Evolutionary conservation across 2,113 vertebrate species (phyloP).

Genomic region (Aptenodytes forsteri): DNA sequence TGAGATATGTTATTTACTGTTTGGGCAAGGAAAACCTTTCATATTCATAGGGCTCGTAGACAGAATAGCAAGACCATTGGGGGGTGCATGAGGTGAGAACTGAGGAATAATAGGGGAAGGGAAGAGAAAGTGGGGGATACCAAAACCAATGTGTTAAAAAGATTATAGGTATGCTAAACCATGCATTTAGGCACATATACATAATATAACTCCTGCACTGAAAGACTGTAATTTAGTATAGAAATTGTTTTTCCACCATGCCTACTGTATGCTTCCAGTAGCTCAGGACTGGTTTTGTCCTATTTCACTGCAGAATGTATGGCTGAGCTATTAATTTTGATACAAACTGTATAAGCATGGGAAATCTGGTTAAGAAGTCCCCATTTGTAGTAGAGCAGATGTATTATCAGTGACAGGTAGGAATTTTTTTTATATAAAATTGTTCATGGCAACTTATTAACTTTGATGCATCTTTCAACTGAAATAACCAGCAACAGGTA

Average conservation of each 20-base stretch:
- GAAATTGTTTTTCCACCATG: background rate
- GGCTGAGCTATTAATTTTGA: background rate
- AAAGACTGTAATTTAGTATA: background rate
- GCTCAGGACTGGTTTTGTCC: background rate
- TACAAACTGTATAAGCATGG: background rate
- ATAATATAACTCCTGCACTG: background rate
- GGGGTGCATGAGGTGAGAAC: background rate
- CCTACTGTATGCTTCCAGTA: background rate
- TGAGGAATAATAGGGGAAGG: background rate
- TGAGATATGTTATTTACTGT: background rate
- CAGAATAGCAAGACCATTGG: background rate
- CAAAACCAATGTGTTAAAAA: background rate
- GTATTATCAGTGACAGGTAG: background rate
- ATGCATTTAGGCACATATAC: background rate
- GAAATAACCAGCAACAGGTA: background rate
- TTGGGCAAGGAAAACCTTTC: background rate
- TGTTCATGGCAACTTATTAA: background rate
- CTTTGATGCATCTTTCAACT: background rate
- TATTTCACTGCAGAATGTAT: background rate
- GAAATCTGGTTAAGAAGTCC: background rate
- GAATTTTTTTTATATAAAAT: background rate
- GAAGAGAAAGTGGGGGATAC: background rate
- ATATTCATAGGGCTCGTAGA: background rate
- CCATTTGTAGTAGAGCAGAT: background rate
- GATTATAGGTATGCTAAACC: background rate